Percentiles rank a stretch among this genome's conserved stretches.
phyloP scores from a whole-genome alignment of 2,888 invertebrate genomes.

The Spatulosminthurus flaviceps region DNA sequence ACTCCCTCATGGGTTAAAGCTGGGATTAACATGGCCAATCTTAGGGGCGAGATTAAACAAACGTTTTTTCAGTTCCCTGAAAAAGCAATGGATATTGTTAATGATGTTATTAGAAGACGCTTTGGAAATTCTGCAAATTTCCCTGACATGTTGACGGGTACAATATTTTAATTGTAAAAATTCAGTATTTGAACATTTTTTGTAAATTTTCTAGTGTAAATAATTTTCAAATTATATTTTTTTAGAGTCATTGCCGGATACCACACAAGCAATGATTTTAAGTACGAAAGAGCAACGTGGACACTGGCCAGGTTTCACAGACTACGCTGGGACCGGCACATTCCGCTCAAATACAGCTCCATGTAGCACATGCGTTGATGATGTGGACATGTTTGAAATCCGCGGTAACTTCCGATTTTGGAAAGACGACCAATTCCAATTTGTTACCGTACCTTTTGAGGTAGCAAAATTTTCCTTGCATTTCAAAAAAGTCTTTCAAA shows the following conservation, averaged over 20 bases:
- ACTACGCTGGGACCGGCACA: conserved; percentile 13
- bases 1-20: conserved; percentile 31
- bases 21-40: conserved; percentile 4
- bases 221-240: neutral
- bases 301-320: conserved; percentile 19
- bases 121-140: conserved; percentile 13
- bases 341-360: neutral
- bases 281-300: conserved; percentile 38
- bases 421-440: conserved; percentile 24
- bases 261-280: conserved; percentile 37
- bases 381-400: conserved; percentile 40
- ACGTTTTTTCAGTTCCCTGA: conserved; percentile 33
- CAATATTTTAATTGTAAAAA: too few relatives aligned
- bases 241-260: conserved; percentile 28
- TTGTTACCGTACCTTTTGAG: conserved; percentile 44
- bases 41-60: conserved; percentile 40
- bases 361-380: neutral
- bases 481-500: neutral
- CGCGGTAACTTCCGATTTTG: conserved; percentile 28
- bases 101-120: conserved; percentile 4
- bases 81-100: conserved; percentile 33
- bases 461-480: too few relatives aligned
- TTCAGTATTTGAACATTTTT: too few relatives aligned
- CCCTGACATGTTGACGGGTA: conserved; percentile 29
- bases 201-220: too few relatives aligned